A percentile compares a stretch with the other conserved stretches of the same genome.
Conservation (phyloP, 1,140 invertebrate species). For the Drosophila lacertosa region DNA sequence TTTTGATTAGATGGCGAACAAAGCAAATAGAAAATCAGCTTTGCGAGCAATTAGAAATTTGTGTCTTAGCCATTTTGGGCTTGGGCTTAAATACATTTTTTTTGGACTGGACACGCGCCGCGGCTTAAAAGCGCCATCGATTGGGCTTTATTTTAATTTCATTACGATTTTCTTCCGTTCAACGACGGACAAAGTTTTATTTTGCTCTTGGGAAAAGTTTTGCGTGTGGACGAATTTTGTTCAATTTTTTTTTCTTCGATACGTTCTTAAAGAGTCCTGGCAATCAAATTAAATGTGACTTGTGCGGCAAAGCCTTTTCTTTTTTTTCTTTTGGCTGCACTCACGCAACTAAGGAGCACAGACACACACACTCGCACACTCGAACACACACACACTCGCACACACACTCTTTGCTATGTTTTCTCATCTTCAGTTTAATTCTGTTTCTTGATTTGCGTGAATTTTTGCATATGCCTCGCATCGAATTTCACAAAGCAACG, state of each 20-base stretch:
- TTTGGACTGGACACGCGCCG: constrained; percentile 26
- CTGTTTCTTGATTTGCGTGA: constrained; percentile 36
- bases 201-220: background rate
- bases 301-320: constrained; percentile 36
- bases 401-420: background rate
- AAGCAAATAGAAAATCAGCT: constrained; percentile 34
- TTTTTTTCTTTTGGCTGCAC: no score
- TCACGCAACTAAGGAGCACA: constrained; percentile 15
- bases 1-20: background rate
- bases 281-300: constrained; percentile 71
- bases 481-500: constrained; percentile 43
- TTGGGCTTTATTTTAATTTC: constrained; percentile 63
- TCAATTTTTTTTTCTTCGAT: background rate
- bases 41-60: constrained; percentile 29
- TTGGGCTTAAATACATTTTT: constrained; percentile 2
- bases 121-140: background rate
- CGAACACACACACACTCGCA: constrained; percentile 2
- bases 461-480: constrained; percentile 47
- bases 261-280: constrained; percentile 3
- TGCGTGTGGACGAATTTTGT: no score
- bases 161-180: constrained; percentile 39
- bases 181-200: constrained; percentile 40
- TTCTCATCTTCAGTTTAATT: constrained; percentile 29
- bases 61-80: constrained; percentile 11
- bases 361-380: constrained; percentile 14